Evolutionary conservation across 2,888 invertebrate genomes (phyloP).

Genomic region (Eupithecia subfuscata): DNA sequence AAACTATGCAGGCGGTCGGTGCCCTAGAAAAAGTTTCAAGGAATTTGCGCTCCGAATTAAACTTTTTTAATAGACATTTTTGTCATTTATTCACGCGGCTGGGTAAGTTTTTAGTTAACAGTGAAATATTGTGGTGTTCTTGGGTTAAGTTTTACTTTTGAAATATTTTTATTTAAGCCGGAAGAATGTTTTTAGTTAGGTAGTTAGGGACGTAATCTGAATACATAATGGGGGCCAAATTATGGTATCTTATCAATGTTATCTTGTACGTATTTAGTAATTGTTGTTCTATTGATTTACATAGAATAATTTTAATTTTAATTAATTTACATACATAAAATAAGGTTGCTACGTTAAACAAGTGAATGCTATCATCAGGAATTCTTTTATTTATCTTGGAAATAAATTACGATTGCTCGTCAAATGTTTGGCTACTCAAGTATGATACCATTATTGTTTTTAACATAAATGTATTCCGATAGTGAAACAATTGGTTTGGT

Average conservation of each 20-base stretch:
- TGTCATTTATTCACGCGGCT: conserved; percentile 40
- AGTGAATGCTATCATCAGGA: background rate
- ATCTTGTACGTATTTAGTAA: background rate
- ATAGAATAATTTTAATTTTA: no score
- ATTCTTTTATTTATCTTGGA: background rate
- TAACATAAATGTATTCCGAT: background rate
- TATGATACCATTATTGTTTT: conserved; percentile 17
- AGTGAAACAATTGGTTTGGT: background rate
- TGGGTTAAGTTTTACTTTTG: conserved; percentile 18
- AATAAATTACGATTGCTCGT: background rate
- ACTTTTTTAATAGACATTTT: conserved; percentile 49
- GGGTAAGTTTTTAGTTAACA: conserved; percentile 34
- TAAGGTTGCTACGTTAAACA: background rate
- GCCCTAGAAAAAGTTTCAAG: conserved; percentile 47
- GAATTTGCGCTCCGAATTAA: conserved; percentile 54
- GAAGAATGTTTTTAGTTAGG: background rate
- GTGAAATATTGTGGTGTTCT: conserved; percentile 29
- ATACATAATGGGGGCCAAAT: background rate
- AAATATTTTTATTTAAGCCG: background rate
- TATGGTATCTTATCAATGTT: background rate
- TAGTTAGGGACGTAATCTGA: background rate
- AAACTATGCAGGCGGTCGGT: conserved; percentile 49
- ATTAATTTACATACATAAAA: background rate
- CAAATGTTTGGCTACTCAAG: background rate
- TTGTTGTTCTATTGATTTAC: no score